Base-by-base conservation (phyloP, 2,113 vertebrate species). In the Phalacrocorax aristotelis region DNA sequence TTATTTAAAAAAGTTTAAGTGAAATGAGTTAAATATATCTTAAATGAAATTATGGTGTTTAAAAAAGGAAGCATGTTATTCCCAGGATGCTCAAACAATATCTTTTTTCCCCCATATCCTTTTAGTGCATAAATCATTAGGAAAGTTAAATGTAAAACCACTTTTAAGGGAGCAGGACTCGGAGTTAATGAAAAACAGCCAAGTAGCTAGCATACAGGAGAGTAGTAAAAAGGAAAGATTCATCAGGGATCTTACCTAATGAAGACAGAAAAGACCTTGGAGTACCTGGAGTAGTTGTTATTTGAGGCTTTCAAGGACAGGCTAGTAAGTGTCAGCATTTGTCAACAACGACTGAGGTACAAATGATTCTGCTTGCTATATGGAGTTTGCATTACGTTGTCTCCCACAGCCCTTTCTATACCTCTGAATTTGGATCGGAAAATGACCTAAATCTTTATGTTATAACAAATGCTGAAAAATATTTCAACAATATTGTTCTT, bases 221-320 rank as follows among this genome's bases (percentile, higher is more conserved):
- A 87, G 57, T 44, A 79, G 48, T 93, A 90, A 91, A 95, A 93
- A 85, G 48, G 65, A 76, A 95, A 93, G 69, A 94, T 93, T 93
- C 92, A 87, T 90, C 22, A 94, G 78, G 70, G 65, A 87, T 90
- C 51, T 81, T 89, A 84, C 23, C 34, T 93, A 74, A 96, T 55
- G 71, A 96, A 88, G 87, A 95, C 1, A 2, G 29, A 95, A 87
- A 87, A 85, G 61, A 71, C 74, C 61, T 85, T 93, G 85, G 52
- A 82, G 78, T 71, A 82, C 7, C 22, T 49, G 23, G 26, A 82
- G 32, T 32, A 76, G 78, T 22, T 60, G 55, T 76, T 93, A 36
- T 75, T 85, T 32, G 58, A 72, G 32, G 25, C 34, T 93, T 91
- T 94, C 87, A 95, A 96, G 82, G 92, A 60, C 69, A 71, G 21